A percentile compares a stretch with the other conserved stretches of the same genome.
Conservation (phyloP, 2,113 vertebrate species). For the Accipiter cooperii region DNA sequence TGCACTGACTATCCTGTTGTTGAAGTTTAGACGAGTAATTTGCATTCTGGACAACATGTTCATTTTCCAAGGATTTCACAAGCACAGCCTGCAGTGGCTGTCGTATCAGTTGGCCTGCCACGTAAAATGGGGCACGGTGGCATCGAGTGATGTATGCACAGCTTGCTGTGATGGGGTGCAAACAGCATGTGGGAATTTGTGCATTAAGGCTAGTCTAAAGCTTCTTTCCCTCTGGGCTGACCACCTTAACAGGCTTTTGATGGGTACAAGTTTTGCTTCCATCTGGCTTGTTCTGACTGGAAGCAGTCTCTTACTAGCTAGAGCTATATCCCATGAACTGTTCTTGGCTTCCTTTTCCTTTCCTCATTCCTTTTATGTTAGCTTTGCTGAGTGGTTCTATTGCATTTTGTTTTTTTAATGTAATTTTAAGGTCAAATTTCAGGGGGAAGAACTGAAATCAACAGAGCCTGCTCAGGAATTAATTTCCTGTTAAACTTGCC, state of each 20-base stretch:
- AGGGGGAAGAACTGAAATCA: not conserved
- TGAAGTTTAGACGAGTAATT: not conserved
- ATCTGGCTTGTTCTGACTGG: not conserved
- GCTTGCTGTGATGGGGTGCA: not conserved
- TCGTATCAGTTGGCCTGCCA: not conserved
- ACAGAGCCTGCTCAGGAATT: not conserved
- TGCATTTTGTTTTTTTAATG: not conserved
- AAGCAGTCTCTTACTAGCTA: not conserved
- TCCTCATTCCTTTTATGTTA: not conserved
- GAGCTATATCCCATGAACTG: not conserved
- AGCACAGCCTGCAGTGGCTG: not conserved
- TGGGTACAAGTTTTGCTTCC: not conserved
- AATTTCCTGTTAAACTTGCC: constrained; percentile 35
- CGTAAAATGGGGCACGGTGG: not conserved
- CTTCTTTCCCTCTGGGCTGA: not conserved
- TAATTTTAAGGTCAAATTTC: constrained; percentile 1
- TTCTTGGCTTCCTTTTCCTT: not conserved
- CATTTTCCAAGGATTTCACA: not conserved
- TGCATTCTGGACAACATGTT: not conserved
- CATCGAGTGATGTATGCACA: fast-evolving
- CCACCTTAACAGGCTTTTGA: not conserved
- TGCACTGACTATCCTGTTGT: not conserved
- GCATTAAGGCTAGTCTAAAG: not conserved
- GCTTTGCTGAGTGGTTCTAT: not conserved
- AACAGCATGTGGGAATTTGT: not conserved